These are phyloP conservation scores for Chironomus tentans DNA, from an alignment of 2,888 invertebrate genomes.

Conservation along the genomic window DNA sequence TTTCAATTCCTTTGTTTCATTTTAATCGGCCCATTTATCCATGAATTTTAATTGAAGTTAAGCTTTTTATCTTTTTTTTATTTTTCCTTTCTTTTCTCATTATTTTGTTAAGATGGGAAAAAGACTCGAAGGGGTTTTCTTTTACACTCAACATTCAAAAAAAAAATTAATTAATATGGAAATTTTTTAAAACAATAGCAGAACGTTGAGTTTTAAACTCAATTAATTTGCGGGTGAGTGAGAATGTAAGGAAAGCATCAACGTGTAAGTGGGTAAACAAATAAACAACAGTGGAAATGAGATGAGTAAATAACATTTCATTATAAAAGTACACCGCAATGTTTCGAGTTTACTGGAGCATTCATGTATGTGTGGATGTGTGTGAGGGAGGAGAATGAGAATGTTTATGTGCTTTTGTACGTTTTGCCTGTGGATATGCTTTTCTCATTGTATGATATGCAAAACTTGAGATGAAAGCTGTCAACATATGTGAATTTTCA, in stretches of 20 bases:
- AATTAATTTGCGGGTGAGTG: background rate
- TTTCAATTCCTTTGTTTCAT: background rate
- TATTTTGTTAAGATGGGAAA: no score
- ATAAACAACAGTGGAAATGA: background rate
- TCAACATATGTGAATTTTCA: no score
- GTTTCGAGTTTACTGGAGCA: no score
- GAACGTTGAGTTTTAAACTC: background rate
- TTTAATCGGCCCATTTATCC: background rate
- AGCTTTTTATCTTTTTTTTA: background rate
- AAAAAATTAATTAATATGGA: background rate
- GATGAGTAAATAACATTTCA: background rate
- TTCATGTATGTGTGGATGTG: no score
- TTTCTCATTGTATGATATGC: no score
- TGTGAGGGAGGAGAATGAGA: no score
- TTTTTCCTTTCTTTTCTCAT: no score
- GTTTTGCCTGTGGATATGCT: no score
- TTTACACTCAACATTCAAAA: background rate
- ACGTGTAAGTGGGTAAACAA: background rate
- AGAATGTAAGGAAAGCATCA: background rate
- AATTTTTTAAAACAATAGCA: background rate
- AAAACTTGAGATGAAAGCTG: no score
- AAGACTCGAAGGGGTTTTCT: no score
- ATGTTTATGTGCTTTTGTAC: no score
- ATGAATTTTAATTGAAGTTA: background rate
- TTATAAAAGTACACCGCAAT: no score